Base-by-base conservation (phyloP, 1,140 invertebrate genomes). In the Penaeus vannamei region DNA sequence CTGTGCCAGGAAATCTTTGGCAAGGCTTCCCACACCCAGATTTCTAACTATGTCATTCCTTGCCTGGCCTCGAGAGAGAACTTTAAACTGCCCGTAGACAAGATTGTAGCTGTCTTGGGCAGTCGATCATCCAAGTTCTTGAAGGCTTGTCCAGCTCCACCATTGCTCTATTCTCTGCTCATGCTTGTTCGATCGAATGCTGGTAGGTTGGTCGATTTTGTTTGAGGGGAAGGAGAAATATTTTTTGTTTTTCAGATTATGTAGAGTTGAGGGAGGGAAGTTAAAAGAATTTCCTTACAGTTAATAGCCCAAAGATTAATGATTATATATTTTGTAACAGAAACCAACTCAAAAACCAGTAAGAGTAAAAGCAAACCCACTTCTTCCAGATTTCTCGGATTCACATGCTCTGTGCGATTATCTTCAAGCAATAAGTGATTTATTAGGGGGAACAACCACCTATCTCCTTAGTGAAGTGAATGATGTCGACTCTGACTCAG, bases 121-220 rank as follows among this genome's bases (percentile, higher is more conserved):
- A 80, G 32, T 42, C 81, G 72, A 20, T 62, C 82, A 17, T 32
- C 64, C 23, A 84, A 84, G 29, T 64, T 85, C 72, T 72, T 89
- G 17, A 32, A 80, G 8, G 61, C 69, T 59, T 89, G 82, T 61
- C 87, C 87, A 14, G 69, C 87, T 22, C 87, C 87, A 1, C 32
- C 87, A 20, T 64, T 89, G 36, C 42, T 89, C 19, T 89, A 89
- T 72, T 89, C 87, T 8, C 87, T 89, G n/a, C 87, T 89, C 23
- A 89, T 79, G 72, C 82, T 89, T 53, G 87, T 89, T 10, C 87
- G 53, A 61, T 79, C 66, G 2, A 80, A 79, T 64, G 82, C 83
- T 26, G 87, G 87, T 89, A 79, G 14, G 72, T 88, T 10, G 19
- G 3, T 26, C 20, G 22, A 19, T 59, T 20, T 42, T 42, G 36